Conservation (phyloP, 2,113 vertebrate species). For the Thalassoma bifasciatum region DNA sequence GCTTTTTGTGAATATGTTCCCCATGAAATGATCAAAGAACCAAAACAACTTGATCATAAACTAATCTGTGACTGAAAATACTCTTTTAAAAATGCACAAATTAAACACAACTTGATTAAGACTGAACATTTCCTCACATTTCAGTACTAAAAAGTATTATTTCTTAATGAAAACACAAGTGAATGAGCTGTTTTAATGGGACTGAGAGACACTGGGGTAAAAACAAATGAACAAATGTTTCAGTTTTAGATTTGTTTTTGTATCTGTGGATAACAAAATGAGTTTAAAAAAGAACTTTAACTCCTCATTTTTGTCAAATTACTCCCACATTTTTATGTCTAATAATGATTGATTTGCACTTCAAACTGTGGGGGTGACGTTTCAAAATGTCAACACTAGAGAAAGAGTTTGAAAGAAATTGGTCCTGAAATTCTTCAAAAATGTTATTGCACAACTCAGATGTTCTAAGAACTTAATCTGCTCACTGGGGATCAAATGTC, state of each 20-base stretch:
- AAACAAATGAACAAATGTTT: too few species aligned
- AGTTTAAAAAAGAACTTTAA: neutral
- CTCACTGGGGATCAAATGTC: neutral
- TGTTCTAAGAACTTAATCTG: too few species aligned
- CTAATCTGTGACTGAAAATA: neutral
- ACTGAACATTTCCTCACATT: neutral
- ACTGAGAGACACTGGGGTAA: too few species aligned
- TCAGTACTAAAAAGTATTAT: neutral
- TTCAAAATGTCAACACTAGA: too few species aligned
- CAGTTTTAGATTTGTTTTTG: neutral
- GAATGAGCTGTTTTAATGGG: too few species aligned
- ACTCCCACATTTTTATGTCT: constrained; percentile 1
- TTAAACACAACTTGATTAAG: neutral
- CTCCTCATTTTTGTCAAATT: neutral
- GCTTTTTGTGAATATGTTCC: neutral
- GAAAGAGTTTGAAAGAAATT: too few species aligned
- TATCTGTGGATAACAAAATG: neutral
- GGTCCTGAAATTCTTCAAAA: too few species aligned
- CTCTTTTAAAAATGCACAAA: too few species aligned
- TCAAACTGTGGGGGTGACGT: neutral
- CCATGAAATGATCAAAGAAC: neutral
- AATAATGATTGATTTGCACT: neutral
- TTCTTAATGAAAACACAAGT: neutral
- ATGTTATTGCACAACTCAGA: too few species aligned
- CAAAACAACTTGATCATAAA: neutral